Evolutionary conservation across 2,797 vertebrate genomes (phyloP), one percentile per base, ranked within the genome.

Genomic region (Acridotheres tristis): DNA sequence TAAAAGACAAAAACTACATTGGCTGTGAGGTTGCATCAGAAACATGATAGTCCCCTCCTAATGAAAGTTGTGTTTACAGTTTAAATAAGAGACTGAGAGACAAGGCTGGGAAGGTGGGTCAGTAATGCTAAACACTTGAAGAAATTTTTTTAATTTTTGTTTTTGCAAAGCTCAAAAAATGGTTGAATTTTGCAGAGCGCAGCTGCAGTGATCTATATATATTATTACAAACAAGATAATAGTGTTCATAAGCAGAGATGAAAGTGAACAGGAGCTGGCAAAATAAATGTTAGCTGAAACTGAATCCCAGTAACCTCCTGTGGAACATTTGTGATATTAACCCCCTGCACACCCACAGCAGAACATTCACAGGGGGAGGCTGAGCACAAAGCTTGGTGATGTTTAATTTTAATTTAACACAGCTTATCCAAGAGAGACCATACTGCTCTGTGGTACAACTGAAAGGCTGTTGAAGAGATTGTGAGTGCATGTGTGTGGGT

Each of bases 391-490:
- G 86, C 96, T 94, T 79, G 90, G 89, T 89, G 77, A 90, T 96
- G 95, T 96, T 96, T 96, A 96, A 96, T 95, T 96, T 96, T 96
- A 96, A 96, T 96, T 96, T 96, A 95, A 82, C 67, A 59, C 87
- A 96, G 96, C 89, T 96, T 95, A 96, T 90, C 94, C 74, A 72
- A 36, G 80, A 73, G 73, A 85, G 58, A 89, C 71, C 36, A 13
- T 73, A 68, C 20, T 84, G 80, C 63, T 82, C 77, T 91, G 74
- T 75, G 67, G 59, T 74, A 73, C 4, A 4, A 59, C 63, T 90
- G 65, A 89, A 93, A 87, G 17, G 65, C 81, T 80, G 45, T 43
- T 79, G 84, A 73, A 89, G 51, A 55, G 51, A 93, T 82, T 40
- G 38, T 38, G 59, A 81, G 20, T 63, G 53, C 17, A 30, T 58